Conservation (phyloP, 2,888 invertebrate genomes). For the Bruchidius siliquastri region DNA sequence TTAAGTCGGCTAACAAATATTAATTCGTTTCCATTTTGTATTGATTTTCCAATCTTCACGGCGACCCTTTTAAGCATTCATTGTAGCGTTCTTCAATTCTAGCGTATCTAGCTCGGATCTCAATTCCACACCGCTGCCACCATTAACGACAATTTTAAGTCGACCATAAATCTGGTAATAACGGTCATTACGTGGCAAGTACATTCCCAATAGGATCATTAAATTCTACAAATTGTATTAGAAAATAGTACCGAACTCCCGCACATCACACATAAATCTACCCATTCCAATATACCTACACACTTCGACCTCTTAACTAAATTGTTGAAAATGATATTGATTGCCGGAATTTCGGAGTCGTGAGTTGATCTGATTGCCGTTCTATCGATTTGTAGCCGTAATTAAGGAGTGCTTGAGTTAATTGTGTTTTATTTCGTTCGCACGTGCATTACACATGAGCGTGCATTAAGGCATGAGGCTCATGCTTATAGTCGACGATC, state of each 20-base stretch:
- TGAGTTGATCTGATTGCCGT: not conserved
- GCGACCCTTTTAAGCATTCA: not conserved
- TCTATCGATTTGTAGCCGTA: not conserved
- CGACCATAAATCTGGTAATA: not conserved
- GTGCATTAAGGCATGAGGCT: no score
- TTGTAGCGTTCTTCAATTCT: not conserved
- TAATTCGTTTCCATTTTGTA: not conserved
- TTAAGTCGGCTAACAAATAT: no score
- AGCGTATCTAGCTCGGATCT: not conserved
- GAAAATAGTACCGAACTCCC: not conserved
- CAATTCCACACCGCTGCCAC: not conserved
- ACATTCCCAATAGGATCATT: not conserved
- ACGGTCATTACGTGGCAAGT: not conserved
- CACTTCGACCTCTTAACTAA: not conserved
- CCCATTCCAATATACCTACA: not conserved
- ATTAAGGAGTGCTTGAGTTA: not conserved
- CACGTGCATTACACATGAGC: not conserved
- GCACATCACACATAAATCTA: not conserved
- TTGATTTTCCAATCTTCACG: not conserved
- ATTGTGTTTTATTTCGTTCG: not conserved
- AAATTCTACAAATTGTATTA: not conserved
- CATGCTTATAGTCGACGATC: no score
- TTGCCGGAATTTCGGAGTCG: not conserved
- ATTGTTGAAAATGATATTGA: not conserved
- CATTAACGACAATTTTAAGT: not conserved